Evolutionary conservation across 2,797 vertebrate genomes (phyloP), one percentile per base, ranked within the genome.

Genomic region (Zalophus californianus): DNA sequence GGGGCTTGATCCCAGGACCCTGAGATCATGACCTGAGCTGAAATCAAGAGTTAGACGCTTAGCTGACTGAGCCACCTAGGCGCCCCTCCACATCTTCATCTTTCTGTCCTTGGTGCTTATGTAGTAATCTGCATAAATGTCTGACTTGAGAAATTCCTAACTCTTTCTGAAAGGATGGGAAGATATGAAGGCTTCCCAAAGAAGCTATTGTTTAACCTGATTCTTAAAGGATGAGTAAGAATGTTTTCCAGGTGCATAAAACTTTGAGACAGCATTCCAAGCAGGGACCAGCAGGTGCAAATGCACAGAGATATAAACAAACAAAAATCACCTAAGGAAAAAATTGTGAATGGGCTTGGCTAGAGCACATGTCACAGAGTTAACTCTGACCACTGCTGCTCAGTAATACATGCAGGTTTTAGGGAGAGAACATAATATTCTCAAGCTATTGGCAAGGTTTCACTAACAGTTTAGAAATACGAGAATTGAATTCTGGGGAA

Each of bases 231-330:
- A 72, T 79, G 27, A 94, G 3, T 84, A 92, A 56, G 8, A 93
- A 77, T 85, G 21, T 77, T 80, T 68, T 86, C 54, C 56, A 82
- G 52, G n/a, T 91, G 56, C 70, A 72, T 75, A n/a, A 85, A 88
- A 90, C 72, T 48, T 75, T 85, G 52, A 93, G 77, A 73, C 29
- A 94, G 66, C 44, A 86, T 86, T 94, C n/a, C 64, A 88, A 72
- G 27, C 23, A 93, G 80, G 58, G 32, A 60, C 12, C 27, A 54
- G 44, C 27, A 62, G 66, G 21, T 80, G 1, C 44, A 90, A 92
- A 95, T n/a, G 27, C 48, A 86, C 27, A 86, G 52, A 75, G 29
- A 66, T 82, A 70, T 4, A 89, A 90, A 93, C 64, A 90, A 92
- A 92, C 15, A 38, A 54, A 95, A 93, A 89, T 88, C 13, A 44